phyloP scores from a whole-genome alignment of 2,888 invertebrate species.

The Stenodera caucasica region DNA sequence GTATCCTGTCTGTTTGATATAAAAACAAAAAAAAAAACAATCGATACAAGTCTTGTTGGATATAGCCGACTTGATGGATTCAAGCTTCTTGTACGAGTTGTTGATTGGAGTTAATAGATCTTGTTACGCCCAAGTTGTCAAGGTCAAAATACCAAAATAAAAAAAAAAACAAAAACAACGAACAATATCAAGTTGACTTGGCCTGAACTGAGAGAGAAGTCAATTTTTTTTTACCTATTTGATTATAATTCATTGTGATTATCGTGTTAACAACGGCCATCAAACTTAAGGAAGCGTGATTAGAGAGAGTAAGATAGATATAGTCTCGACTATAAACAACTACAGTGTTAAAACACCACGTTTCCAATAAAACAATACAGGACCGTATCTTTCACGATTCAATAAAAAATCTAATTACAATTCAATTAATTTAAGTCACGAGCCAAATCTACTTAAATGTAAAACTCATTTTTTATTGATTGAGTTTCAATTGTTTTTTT shows the following conservation, averaged over 20 bases:
- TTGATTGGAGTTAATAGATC: slow-evolving; percentile 21
- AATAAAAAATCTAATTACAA: too few relatives aligned
- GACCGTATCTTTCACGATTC: too few relatives aligned
- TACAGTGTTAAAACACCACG: slow-evolving; percentile 17
- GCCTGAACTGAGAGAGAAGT: slow-evolving; percentile 19
- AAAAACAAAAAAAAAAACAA: too few relatives aligned
- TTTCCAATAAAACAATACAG: slow-evolving; percentile 11
- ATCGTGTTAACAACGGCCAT: slow-evolving; percentile 43
- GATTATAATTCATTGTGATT: slow-evolving; percentile 45
- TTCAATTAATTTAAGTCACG: too few relatives aligned
- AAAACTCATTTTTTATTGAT: too few relatives aligned
- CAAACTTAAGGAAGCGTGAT: slow-evolving; percentile 39
- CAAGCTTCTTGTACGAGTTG: slow-evolving; percentile 13
- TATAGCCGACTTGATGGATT: too few relatives aligned
- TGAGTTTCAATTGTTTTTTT: too few relatives aligned
- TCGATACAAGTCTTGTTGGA: too few relatives aligned
- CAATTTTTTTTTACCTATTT: slow-evolving; percentile 34
- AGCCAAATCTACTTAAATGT: too few relatives aligned
- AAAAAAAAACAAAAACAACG: slow-evolving; percentile 11
- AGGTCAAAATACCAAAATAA: too few relatives aligned
- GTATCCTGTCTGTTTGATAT: too few relatives aligned
- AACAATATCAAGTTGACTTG: slow-evolving; percentile 12
- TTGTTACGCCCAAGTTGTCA: slow-evolving; percentile 20
- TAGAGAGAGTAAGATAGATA: slow-evolving; percentile 26
- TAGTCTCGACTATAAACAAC: slow-evolving; percentile 18